Base-by-base conservation (phyloP, 2,888 invertebrate species). In the Subacronicta megacephala region DNA sequence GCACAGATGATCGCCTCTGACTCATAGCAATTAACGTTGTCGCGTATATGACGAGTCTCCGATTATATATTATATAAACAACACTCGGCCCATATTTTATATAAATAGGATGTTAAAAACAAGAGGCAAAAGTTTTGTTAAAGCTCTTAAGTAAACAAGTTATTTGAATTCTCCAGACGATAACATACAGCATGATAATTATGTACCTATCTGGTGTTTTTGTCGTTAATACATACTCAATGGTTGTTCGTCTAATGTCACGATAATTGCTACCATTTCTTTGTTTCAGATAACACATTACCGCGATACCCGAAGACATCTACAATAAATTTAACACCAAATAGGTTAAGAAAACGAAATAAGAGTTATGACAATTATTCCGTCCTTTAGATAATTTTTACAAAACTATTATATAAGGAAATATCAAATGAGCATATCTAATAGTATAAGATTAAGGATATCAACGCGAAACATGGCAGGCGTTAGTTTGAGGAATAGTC, bases 231-330 rank as follows among this genome's bases (percentile, higher is more conserved):
- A 40, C 12, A 26, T 38, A 46, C 37, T 15, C 7, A 15, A 0
- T 35, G 31, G 26, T 66, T 43, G 44, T 66, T 49, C 57, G 35
- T 36, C 29, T 35, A 31, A n/a, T n/a, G 37, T 33, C 18, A 13
- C n/a, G 72, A 66, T 52, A 53, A 60, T 42, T 17, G 46, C 10
- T 40, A 41, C 46, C 60, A 55, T 51, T 79, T 77, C 71, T 81
- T 89, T 90, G 87, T 92, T 92, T 66, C 92, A 92, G 92, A 92
- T 89, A 80, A 78, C 76, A 73, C 76, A 75, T 78, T 77, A 69
- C 43, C 74, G 64, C 67, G 77, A 80, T 81, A 75, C 76, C 81
- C 76, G 77, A 73, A 81, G 81, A 84, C 83, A 87, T 84, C 83
- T 73, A 72, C 69, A 71, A 53, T 20, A 71, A 62, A 83, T 82